phyloP scores from a whole-genome alignment of 2,113 vertebrate genomes.

The Prolemur simus region DNA sequence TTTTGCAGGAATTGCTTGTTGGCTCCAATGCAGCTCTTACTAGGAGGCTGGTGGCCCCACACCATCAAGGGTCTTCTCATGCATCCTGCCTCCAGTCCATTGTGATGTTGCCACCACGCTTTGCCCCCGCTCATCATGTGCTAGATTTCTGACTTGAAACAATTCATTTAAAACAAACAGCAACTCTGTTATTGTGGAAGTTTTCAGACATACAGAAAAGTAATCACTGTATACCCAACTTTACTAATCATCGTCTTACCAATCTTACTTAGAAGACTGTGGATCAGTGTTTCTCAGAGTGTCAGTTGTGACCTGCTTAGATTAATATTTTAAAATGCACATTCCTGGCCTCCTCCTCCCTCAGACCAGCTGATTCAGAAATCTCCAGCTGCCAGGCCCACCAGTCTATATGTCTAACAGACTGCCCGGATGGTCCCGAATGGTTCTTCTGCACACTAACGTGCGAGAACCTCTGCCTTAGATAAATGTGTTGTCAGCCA shows the following conservation, averaged over 20 bases:
- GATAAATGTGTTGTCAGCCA: not conserved
- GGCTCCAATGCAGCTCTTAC: rapidly evolving
- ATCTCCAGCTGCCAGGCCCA: not conserved
- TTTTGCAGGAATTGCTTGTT: not conserved
- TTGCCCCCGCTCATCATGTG: no score
- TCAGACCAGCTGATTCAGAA: not conserved
- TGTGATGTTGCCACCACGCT: not conserved
- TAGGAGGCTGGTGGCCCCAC: not conserved
- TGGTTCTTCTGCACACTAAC: not conserved
- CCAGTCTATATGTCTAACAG: not conserved
- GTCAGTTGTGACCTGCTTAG: not conserved
- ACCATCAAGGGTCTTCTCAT: rapidly evolving
- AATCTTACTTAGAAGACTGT: not conserved
- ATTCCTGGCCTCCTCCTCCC: not conserved
- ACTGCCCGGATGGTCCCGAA: not conserved
- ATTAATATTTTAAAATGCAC: not conserved
- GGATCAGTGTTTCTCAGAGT: not conserved
- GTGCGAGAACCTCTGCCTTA: not conserved
- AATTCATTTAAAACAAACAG: not conserved
- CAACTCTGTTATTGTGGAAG: not conserved
- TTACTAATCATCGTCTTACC: not conserved
- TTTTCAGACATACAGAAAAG: not conserved
- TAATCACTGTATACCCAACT: not conserved
- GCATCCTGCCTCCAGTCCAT: not conserved
- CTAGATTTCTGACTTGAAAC: not conserved